phyloP scores from a whole-genome alignment of 2,797 vertebrate genomes.

The Peromyscus aztecus region DNA sequence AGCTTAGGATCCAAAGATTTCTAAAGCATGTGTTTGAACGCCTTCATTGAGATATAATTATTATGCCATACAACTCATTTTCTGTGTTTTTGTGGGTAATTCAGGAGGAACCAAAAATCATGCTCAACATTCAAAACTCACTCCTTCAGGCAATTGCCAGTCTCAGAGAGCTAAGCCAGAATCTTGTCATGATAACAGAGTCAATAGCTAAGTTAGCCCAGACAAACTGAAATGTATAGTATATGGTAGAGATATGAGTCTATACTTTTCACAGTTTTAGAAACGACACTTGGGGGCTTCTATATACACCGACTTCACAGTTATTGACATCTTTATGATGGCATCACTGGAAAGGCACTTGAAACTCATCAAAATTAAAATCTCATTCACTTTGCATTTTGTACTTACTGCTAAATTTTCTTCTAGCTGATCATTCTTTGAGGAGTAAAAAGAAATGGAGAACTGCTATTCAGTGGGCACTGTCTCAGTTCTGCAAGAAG shows the following conservation, averaged over 20 bases:
- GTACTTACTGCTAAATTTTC: background rate
- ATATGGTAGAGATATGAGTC: background rate
- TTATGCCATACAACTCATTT: background rate
- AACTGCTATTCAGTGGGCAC: background rate
- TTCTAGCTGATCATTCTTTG: background rate
- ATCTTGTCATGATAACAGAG: background rate
- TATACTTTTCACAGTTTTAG: background rate
- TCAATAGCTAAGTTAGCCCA: background rate
- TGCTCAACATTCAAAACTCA: background rate
- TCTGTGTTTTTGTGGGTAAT: background rate
- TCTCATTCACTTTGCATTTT: constrained; percentile 20
- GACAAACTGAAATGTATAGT: background rate
- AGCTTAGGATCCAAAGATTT: background rate
- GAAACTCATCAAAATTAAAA: background rate
- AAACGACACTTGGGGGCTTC: constrained; percentile 17
- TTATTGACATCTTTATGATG: background rate
- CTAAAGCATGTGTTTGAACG: background rate
- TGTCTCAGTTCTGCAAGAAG: background rate
- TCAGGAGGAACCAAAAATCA: background rate
- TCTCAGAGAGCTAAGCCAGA: background rate
- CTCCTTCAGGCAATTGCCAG: background rate
- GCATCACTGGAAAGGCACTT: background rate
- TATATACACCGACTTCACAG: background rate
- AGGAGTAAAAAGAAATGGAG: background rate
- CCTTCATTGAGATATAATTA: background rate